Evolutionary conservation across 2,888 invertebrate species (phyloP), one percentile per base, ranked within the genome.

Genomic region (Drosophila setosimentum): DNA sequence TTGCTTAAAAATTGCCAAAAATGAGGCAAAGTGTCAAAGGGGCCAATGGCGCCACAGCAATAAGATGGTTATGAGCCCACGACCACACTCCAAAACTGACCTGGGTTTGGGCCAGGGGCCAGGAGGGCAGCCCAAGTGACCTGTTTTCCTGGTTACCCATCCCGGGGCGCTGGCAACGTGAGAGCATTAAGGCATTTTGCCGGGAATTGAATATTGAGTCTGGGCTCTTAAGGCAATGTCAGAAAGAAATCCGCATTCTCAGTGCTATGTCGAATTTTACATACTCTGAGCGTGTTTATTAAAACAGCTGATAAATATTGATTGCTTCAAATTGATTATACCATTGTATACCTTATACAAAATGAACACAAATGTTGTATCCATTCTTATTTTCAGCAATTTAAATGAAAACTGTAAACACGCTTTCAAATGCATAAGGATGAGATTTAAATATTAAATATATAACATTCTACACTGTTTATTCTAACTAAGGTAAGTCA

Each of bases 1-100:
- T 87, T 91, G 87, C 91, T 87, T 91, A 87, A 87, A 87, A 87
- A 87, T 87, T 80, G 87, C 82, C 86, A 87, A 80, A 91, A 87
- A 91, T 87, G 91, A 87, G 88, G 80, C 83, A 87, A 80, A 87
- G 87, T 88, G 74, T 87, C 87, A 78, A 78, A 87, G 78, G 73
- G 78, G 72, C 35, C 67, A 61, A 49, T 45, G 77, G 68, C 82
- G 71, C 76, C 80, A 69, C 63, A 69, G 66, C 66, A 75, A 49
- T 69, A 87, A 72, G 80, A 74, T 79, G 88, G 83, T 76, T 84
- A 88, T 89, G 75, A 76, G 61, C 67, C 67, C 29, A 45, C 65
- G 67, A 45, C 42, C 58, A 16, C 53, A 55, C 30, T 24, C 51
- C 10, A 30, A n/a, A 42, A 32, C 60, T 61, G 33, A 32, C 24